A percentile compares a stretch with the other conserved stretches of the same genome.
These are phyloP conservation scores for Pheucticus melanocephalus DNA, from an alignment of 2,113 vertebrate species.

Conservation along the genomic window DNA sequence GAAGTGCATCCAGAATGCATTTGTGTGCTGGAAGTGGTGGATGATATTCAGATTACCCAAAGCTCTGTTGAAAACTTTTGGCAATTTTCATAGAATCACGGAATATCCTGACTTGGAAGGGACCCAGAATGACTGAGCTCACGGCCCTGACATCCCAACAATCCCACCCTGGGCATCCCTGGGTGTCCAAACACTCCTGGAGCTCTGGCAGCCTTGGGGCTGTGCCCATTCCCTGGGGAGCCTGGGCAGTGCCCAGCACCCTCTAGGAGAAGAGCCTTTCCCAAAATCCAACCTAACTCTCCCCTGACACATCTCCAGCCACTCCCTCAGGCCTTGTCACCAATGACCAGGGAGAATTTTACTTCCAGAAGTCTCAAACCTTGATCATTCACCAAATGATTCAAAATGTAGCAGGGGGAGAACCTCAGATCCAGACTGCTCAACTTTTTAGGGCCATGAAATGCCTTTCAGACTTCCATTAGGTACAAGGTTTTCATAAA, in stretches of 20 bases:
- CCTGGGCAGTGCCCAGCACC: background rate
- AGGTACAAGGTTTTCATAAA: background rate
- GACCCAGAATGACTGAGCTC: accelerated
- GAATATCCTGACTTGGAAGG: background rate
- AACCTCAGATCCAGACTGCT: background rate
- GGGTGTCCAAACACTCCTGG: accelerated
- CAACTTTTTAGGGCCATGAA: background rate
- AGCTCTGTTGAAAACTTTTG: accelerated
- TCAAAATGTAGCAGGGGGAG: background rate
- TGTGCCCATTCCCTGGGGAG: background rate
- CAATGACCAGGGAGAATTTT: background rate
- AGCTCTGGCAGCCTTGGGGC: background rate
- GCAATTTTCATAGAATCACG: accelerated
- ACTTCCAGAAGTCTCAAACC: background rate
- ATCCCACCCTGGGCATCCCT: background rate
- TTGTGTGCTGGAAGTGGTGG: accelerated
- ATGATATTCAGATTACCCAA: background rate
- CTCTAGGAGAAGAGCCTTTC: background rate
- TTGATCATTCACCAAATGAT: background rate
- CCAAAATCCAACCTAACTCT: accelerated
- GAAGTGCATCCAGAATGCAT: accelerated
- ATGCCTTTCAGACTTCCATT: slow-evolving; percentile 20
- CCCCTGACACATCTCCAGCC: background rate
- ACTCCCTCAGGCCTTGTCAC: background rate
- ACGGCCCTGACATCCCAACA: background rate